A percentile compares a stretch with the other conserved stretches of the same genome.
Evolutionary conservation across 2,888 invertebrate genomes (phyloP).

Genomic region (Phania funesta): DNA sequence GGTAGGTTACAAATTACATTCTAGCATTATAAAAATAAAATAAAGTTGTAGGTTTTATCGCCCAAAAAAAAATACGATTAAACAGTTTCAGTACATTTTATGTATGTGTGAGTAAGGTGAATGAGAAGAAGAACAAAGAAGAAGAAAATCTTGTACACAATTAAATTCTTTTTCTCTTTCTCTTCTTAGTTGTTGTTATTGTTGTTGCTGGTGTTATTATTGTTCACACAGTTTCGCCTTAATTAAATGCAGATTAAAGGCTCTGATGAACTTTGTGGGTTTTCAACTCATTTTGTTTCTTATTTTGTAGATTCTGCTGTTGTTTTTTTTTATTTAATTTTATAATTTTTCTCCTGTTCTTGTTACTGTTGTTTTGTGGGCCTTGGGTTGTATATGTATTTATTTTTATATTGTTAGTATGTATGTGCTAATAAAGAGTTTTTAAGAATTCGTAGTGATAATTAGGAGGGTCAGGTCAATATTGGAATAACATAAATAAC

Average conservation of each 20-base stretch:
- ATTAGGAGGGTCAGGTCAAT: too few relatives aligned
- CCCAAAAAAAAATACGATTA: background rate
- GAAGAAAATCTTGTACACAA: slow-evolving; percentile 24
- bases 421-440: too few relatives aligned
- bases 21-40: background rate
- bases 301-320: too few relatives aligned
- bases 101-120: background rate
- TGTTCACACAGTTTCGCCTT: slow-evolving; percentile 55
- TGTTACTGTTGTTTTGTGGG: background rate
- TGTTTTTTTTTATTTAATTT: background rate
- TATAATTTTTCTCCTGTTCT: background rate
- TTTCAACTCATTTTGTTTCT: too few relatives aligned
- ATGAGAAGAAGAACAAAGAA: slow-evolving; percentile 5
- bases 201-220: slow-evolving; percentile 24
- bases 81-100: background rate
- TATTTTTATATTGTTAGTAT: too few relatives aligned
- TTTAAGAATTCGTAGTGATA: too few relatives aligned
- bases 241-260: slow-evolving; percentile 68
- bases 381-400: too few relatives aligned
- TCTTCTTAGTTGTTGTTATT: background rate
- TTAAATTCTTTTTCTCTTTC: slow-evolving; percentile 42
- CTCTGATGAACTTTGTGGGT: slow-evolving; percentile 64
- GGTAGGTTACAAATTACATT: too few relatives aligned
- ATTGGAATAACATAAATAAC: too few relatives aligned
- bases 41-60: slow-evolving; percentile 1